These are phyloP conservation scores for Stegana nigrithorax DNA, from an alignment of 2,888 invertebrate genomes.

Conservation along the genomic window DNA sequence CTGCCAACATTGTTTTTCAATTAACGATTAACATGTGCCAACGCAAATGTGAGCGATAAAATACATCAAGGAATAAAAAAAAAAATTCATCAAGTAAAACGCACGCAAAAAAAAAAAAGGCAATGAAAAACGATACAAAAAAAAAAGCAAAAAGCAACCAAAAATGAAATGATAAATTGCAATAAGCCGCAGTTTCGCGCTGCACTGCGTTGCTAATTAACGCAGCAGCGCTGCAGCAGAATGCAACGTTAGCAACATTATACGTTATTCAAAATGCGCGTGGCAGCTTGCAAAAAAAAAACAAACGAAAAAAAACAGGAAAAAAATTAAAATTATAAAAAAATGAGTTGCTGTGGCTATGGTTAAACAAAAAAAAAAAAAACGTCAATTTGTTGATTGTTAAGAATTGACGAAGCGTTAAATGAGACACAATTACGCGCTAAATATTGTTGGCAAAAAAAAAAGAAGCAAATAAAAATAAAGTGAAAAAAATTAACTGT, in stretches of 20 bases:
- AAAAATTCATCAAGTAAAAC: background rate
- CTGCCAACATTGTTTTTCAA: constrained; percentile 59
- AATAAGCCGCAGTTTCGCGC: constrained; percentile 19
- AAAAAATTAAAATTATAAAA: too few relatives aligned
- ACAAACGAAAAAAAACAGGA: constrained; percentile 50
- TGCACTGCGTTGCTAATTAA: constrained; percentile 11
- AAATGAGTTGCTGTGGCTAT: constrained; percentile 45
- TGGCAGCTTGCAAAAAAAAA: too few relatives aligned
- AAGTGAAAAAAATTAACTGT: too few relatives aligned
- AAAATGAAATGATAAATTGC: constrained; percentile 19
- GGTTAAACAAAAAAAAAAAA: too few relatives aligned
- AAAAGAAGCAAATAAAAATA: constrained; percentile 3
- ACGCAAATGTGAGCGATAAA: background rate
- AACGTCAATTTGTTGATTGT: constrained; percentile 24
- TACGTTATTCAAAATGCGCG: too few relatives aligned
- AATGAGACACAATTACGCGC: constrained; percentile 28
- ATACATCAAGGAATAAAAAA: constrained; percentile 1
- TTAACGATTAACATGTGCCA: constrained; percentile 47
- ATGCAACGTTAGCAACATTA: too few relatives aligned
- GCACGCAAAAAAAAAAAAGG: background rate
- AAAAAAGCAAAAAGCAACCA: too few relatives aligned
- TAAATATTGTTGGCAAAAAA: constrained; percentile 2
- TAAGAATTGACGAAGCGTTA: constrained; percentile 26
- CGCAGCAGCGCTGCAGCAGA: constrained; percentile 55
- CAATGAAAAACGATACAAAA: too few relatives aligned